A percentile compares a stretch with the other conserved stretches of the same genome.
phyloP scores from a whole-genome alignment of 1,140 invertebrate species.

The Tetragonula clypearis region DNA sequence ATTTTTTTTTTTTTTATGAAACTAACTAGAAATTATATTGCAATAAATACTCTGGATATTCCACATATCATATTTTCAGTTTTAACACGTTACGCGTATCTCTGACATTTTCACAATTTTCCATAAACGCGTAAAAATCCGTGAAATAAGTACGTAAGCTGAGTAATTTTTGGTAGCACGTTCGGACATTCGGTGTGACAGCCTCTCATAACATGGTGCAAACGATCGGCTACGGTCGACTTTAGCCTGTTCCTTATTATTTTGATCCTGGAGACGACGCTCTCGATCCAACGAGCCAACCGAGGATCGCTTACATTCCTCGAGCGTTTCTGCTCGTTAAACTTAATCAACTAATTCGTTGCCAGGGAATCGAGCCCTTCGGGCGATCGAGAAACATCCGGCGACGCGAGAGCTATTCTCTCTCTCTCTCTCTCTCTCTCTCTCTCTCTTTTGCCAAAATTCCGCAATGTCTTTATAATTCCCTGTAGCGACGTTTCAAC shows the following conservation, averaged over 20 bases:
- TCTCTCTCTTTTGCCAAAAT: neutral
- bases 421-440: no score
- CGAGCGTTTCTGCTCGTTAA: conserved; percentile 13
- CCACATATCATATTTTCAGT: no score
- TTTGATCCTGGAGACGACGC: conserved; percentile 1
- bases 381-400: neutral
- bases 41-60: no score
- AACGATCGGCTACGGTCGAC: conserved; percentile 9
- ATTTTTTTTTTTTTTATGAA: no score
- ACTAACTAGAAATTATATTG: no score
- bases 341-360: conserved; percentile 16
- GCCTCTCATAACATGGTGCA: conserved; percentile 12
- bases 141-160: no score
- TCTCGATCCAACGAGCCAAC: no score
- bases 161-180: no score
- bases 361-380: neutral
- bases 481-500: conserved; percentile 36
- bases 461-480: conserved; percentile 37
- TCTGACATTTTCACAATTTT: no score
- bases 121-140: no score
- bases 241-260: conserved; percentile 3
- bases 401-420: neutral
- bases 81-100: no score
- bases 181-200: neutral
- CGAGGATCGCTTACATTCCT: neutral